Evolutionary conservation across 2,113 vertebrate genomes (phyloP), one percentile per base, ranked within the genome.

Genomic region (Callocephalon fimbriatum): DNA sequence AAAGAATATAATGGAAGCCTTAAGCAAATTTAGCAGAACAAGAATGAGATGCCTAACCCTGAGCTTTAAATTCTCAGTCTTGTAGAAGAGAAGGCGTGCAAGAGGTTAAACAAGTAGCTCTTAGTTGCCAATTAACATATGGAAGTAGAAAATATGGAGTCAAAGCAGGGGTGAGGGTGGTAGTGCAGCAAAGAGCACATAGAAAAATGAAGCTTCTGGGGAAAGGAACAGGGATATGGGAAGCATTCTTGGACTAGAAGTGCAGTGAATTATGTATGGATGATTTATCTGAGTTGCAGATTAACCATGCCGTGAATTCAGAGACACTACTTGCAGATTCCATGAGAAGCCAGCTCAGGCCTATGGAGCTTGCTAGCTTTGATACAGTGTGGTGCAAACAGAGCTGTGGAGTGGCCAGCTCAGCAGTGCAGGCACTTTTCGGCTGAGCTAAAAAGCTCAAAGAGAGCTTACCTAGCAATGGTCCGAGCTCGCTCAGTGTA

Each of bases 181-280:
- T 8, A 45, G 20, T 42, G 31, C 40, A 72, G 31, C 12, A 75
- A 22, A 63, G 6, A 29, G 7, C 22, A 2, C 0, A 2, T 1
- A 53, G 11, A 26, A 48, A 53, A 76, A 48, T 19, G 2, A 67
- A 79, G 32, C 5, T 29, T 73, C 9, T 48, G 78, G 53, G 8
- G 26, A 67, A 47, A 35, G 8, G 11, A 3, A 44, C 9, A 4
- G 59, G 29, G 35, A 12, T 65, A 61, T 13, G 6, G 44, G 45
- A 50, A 62, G 27, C 8, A 26, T 40, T 27, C 47, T 44, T 68
- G 35, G 65, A 23, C n/a, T 48, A 48, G 35, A 42, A 74, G 18
- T 53, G 23, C 25, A n/a, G 48, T 40, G 72, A 67, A 67, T 35
- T 59, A 53, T 3, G 27, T 42, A n/a, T 11, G 22, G 27, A n/a